A percentile compares a stretch with the other conserved stretches of the same genome.
Evolutionary conservation across 2,113 vertebrate species (phyloP).

Genomic region (Melanerpes aurifrons): DNA sequence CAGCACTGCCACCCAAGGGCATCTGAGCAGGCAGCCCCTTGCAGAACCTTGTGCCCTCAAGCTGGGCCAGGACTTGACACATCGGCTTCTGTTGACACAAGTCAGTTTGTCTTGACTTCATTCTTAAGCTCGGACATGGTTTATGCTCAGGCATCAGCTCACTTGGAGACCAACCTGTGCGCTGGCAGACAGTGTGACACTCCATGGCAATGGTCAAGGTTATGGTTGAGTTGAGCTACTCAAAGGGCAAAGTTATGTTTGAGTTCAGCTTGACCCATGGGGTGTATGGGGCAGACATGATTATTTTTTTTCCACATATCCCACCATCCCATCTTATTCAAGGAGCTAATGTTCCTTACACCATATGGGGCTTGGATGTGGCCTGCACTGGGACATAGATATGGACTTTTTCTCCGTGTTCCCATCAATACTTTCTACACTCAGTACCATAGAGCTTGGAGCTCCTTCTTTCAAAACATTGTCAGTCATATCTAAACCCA

Average conservation of each 20-base stretch:
- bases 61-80: background rate
- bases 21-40: background rate
- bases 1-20: background rate
- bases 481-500: background rate
- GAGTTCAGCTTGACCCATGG: background rate
- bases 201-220: background rate
- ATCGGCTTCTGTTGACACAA: background rate
- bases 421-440: background rate
- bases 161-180: background rate
- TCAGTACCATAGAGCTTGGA: background rate
- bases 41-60: background rate
- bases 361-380: background rate
- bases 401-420: background rate
- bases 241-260: rapidly evolving
- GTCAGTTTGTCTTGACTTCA: background rate
- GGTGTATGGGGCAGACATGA: background rate
- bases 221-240: background rate
- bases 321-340: background rate
- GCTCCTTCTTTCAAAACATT: background rate
- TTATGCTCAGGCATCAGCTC: background rate
- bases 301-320: background rate
- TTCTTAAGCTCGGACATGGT: background rate
- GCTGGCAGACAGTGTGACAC: background rate
- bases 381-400: background rate
- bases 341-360: background rate